A percentile compares a stretch with the other conserved stretches of the same genome.
These are phyloP conservation scores for Gephyroberyx darwinii DNA, from an alignment of 2,797 vertebrate genomes.

Conservation along the genomic window DNA sequence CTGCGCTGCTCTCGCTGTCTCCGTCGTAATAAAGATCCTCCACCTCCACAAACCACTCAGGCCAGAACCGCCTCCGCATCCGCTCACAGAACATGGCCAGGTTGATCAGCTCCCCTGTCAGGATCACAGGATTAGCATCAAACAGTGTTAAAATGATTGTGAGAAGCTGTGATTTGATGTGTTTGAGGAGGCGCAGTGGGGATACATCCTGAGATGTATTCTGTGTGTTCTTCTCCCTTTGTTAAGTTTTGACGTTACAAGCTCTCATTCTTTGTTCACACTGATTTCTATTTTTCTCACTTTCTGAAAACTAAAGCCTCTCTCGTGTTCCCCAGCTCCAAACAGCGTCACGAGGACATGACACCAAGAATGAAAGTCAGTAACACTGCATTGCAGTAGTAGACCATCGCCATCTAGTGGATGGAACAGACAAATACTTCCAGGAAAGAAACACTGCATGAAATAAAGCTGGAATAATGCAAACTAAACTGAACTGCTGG, in stretches of 20 bases:
- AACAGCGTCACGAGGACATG: conserved; percentile 8
- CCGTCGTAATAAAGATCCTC: conserved; percentile 91
- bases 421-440: background rate
- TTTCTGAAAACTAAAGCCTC: conserved; percentile 29
- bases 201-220: background rate
- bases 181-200: conserved; percentile 4
- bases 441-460: background rate
- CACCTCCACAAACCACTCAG: conserved; percentile 94
- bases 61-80: conserved; percentile 95
- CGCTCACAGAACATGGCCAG: conserved; percentile 97
- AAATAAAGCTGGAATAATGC: background rate
- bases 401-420: conserved; percentile 70
- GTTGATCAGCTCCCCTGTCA: conserved; percentile 94
- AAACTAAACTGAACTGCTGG: too few species aligned
- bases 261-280: conserved; percentile 12
- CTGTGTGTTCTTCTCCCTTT: conserved; percentile 5
- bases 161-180: conserved; percentile 5
- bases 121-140: too few species aligned
- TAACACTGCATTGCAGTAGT: conserved; percentile 18
- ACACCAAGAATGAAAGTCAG: conserved; percentile 31
- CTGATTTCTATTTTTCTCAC: background rate
- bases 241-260: conserved; percentile 16
- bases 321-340: background rate
- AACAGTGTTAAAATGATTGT: too few species aligned
- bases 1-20: conserved; percentile 87